Conservation (phyloP, 1,140 invertebrate genomes). For the Drosophila neocordata region DNA sequence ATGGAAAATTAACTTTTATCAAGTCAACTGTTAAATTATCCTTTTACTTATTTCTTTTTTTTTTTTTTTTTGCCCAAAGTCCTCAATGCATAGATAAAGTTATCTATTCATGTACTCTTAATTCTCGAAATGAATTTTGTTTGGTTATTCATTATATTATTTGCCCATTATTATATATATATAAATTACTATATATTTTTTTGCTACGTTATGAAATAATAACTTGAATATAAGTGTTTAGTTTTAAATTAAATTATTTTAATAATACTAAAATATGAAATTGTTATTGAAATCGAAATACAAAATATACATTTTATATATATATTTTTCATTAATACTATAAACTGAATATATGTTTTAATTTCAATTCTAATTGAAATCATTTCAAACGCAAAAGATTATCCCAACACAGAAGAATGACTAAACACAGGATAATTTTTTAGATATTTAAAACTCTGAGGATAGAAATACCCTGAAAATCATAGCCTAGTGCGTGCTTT, state of each 20-base stretch:
- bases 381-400: neutral
- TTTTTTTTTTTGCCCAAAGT: no score
- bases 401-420: no score
- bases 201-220: constrained; percentile 1
- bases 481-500: no score
- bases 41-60: no score
- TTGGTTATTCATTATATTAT: neutral
- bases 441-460: no score
- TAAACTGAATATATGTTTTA: constrained; percentile 2
- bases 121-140: neutral
- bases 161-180: neutral
- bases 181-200: neutral
- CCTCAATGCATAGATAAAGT: no score
- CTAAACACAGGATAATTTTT: no score
- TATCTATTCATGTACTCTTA: neutral
- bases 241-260: constrained; percentile 10
- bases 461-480: no score
- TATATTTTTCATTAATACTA: constrained; percentile 7
- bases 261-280: constrained; percentile 6
- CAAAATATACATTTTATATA: constrained; percentile 15
- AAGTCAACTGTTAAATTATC: no score
- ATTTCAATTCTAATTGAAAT: neutral
- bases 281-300: constrained; percentile 11
- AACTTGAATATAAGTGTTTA: constrained; percentile 1
- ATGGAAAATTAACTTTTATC: no score